These are phyloP conservation scores for Philereme transversata DNA, from an alignment of 2,888 invertebrate genomes.

Conservation along the genomic window DNA sequence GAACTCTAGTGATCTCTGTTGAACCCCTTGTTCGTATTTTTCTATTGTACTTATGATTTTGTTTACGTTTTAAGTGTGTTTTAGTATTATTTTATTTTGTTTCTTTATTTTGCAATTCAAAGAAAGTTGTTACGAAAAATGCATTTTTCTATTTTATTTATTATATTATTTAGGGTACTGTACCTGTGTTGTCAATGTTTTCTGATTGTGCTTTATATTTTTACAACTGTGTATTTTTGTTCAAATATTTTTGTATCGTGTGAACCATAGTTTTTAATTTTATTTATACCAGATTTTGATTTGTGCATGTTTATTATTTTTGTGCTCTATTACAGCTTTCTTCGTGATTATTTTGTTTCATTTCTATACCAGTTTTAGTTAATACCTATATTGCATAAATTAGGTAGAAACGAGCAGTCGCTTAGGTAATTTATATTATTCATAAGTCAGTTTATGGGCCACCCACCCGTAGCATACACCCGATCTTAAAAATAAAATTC, in stretches of 20 bases:
- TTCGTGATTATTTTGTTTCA: conserved; percentile 40
- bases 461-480: too few relatives aligned
- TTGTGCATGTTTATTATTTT: conserved; percentile 37
- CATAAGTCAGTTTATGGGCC: too few relatives aligned
- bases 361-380: conserved; percentile 21
- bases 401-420: background rate
- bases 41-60: conserved; percentile 22
- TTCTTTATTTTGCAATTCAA: conserved; percentile 3
- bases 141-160: conserved; percentile 32
- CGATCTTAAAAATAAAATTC: too few relatives aligned
- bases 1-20: conserved; percentile 62
- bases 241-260: conserved; percentile 5
- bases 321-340: conserved; percentile 41
- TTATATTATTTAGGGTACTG: conserved; percentile 35
- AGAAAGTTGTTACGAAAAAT: conserved; percentile 22
- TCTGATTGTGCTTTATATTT: conserved; percentile 1
- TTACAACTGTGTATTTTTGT: background rate
- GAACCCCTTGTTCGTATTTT: conserved; percentile 23
- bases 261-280: conserved; percentile 5
- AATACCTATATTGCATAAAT: background rate
- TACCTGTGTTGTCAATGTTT: conserved; percentile 14
- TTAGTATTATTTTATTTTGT: conserved; percentile 18
- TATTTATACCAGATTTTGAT: conserved; percentile 17
- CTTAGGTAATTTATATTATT: too few relatives aligned
- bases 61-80: conserved; percentile 14